Evolutionary conservation across 1,140 invertebrate genomes (phyloP), one percentile per base, ranked within the genome.

Genomic region (Achroia grisella): DNA sequence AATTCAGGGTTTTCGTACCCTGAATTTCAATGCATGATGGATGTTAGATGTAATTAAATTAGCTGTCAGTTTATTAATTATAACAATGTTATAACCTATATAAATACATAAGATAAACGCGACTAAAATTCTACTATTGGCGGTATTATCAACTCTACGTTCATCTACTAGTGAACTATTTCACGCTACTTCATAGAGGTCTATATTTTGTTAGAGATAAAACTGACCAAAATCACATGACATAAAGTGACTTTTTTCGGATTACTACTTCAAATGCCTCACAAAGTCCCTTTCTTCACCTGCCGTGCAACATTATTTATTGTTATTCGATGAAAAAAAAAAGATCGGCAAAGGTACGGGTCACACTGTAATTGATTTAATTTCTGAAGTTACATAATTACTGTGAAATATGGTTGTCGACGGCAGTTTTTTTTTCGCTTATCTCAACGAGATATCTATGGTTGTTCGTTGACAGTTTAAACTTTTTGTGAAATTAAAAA

Each of bases 161-260:
- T 45, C 31, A 35, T 72, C 51, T 43, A 11, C 32, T 40, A 44
- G 45, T 61, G 55, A 67, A 67, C 73, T 79, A 77, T 79, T 82
- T 82, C 73, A 82, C 75, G 78, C 62, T 63, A 63, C 57, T 59
- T 62, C 48, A 69, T 63, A 71, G 61, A 62, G 40, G 17, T 52
- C 51, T 65, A 66, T 73, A 81, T 71, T 82, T 72, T 82, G 74
- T 78, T 63, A 67, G 55, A 74, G 78, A 79, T 80, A 80, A 71
- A 58, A 62, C 39, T 72, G 70, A 78, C 78, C 78, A 60, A 66
- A 68, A 70, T 82, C 78, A 79, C 70, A 76, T 67, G 65, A 64
- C 62, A 67, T 75, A 70, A 76, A 76, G 53, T 68, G 43, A 39
- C 56, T 54, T 75, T 74, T 75, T 80, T n/a, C 68, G 52, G 52